A percentile compares a stretch with the other conserved stretches of the same genome.
phyloP scores from a whole-genome alignment of 92 coral and sea anemone genomes.

The Pocillopora grandis region DNA sequence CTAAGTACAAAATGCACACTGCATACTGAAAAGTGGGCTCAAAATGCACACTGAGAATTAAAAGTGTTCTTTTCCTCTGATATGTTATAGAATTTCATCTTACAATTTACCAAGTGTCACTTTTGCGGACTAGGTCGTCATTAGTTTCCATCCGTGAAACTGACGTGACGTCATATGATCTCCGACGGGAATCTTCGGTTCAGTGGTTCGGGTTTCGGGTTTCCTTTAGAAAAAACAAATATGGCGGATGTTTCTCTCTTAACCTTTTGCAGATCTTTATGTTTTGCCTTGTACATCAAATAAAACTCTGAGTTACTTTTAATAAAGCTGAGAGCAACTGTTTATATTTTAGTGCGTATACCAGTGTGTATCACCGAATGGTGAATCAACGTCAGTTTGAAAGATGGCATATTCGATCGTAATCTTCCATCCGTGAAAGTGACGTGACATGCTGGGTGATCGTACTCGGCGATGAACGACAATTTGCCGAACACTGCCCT shows the following conservation, averaged over 20 bases:
- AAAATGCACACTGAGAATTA: too few species aligned
- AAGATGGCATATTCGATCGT: neutral
- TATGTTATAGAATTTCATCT: too few species aligned
- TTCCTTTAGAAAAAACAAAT: conserved; percentile 1
- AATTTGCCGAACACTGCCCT: too few species aligned
- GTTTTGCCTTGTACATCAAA: neutral
- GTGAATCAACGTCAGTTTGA: conserved; percentile 6
- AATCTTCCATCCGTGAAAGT: conserved; percentile 29
- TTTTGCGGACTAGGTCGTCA: neutral
- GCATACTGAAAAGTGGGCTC: too few species aligned
- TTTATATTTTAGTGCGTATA: neutral
- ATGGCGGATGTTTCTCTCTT: neutral
- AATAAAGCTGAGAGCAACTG: conserved; percentile 3
- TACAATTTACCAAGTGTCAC: too few species aligned
- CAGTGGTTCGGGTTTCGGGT: neutral
- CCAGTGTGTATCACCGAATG: neutral
- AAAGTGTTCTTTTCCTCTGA: too few species aligned
- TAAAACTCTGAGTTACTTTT: neutral
- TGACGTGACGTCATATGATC: conserved; percentile 35
- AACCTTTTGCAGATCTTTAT: neutral
- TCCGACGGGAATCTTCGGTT: conserved; percentile 14
- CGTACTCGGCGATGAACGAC: too few species aligned
- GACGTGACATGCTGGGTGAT: too few species aligned
- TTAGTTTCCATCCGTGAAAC: conserved; percentile 17
- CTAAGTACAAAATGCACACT: too few species aligned